phyloP scores from a whole-genome alignment of 2,888 invertebrate genomes.

The Cryptocephalus moraei region DNA sequence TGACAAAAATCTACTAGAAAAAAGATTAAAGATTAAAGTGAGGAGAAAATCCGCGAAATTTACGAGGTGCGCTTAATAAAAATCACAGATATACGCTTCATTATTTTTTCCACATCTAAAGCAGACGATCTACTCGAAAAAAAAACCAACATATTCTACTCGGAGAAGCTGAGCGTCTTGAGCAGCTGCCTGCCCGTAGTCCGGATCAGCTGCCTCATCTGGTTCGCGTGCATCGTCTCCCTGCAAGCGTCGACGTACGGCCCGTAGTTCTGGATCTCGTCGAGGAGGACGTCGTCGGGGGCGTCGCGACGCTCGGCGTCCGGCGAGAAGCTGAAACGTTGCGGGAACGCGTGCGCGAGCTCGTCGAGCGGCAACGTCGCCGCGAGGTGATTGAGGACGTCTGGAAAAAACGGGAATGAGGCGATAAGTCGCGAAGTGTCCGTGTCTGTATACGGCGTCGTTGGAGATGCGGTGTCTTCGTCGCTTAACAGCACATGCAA shows the following conservation, averaged over 20 bases:
- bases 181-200: constrained; percentile 49
- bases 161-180: constrained; percentile 33
- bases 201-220: constrained; percentile 48
- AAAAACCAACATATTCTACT: constrained; percentile 6
- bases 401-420: constrained; percentile 22
- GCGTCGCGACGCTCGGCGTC: constrained; percentile 12
- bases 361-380: constrained; percentile 38
- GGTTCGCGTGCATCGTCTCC: constrained; percentile 50
- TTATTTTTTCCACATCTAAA: too few species aligned
- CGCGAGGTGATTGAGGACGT: constrained; percentile 38
- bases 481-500: too few species aligned
- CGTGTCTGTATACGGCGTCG: too few species aligned
- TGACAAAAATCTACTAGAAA: too few species aligned
- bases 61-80: too few species aligned
- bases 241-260: constrained; percentile 42
- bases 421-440: too few species aligned
- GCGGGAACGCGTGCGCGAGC: constrained; percentile 37
- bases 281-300: constrained; percentile 28
- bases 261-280: constrained; percentile 37
- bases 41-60: too few species aligned
- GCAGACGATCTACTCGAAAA: too few species aligned
- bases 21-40: too few species aligned
- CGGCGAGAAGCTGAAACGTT: constrained; percentile 27
- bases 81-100: too few species aligned
- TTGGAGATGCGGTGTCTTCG: too few species aligned